A percentile compares a stretch with the other conserved stretches of the same genome.
These are phyloP conservation scores for Cotesia vestalis DNA, from an alignment of 1,140 invertebrate genomes.

Conservation along the genomic window DNA sequence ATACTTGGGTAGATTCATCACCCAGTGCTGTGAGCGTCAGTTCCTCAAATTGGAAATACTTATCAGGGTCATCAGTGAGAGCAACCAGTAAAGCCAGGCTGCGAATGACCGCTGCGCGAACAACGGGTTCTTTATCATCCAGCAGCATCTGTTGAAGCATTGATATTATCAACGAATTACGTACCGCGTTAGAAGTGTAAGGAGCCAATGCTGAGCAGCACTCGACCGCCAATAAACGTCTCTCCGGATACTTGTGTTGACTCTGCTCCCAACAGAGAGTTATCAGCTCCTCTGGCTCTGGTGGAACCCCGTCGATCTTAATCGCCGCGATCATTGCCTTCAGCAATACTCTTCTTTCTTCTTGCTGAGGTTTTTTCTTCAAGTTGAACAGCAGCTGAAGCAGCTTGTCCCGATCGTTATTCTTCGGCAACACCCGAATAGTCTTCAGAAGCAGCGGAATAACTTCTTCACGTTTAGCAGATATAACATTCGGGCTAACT, in stretches of 20 bases:
- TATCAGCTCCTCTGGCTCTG: conserved; percentile 76
- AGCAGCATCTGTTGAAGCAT: conserved; percentile 80
- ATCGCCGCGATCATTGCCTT: conserved; percentile 72
- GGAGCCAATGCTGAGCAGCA: conserved; percentile 77
- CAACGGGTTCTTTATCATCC: conserved; percentile 76
- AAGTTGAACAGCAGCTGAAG: conserved; percentile 79
- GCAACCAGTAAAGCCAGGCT: conserved; percentile 73
- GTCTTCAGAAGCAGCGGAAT: conserved; percentile 76
- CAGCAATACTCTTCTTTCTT: conserved; percentile 66
- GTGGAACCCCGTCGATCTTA: conserved; percentile 65
- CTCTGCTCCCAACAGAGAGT: conserved; percentile 83
- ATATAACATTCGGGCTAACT: conserved; percentile 75
- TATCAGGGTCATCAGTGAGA: conserved; percentile 74
- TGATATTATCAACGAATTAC: conserved; percentile 77
- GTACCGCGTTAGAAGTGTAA: conserved; percentile 74
- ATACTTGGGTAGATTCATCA: conserved; percentile 67
- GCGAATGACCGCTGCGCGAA: conserved; percentile 71
- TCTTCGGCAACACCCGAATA: conserved; percentile 67
- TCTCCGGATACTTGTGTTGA: conserved; percentile 76
- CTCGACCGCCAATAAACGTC: conserved; percentile 76
- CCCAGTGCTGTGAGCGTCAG: conserved; percentile 68
- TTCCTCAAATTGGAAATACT: conserved; percentile 73
- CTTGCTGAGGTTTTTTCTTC: conserved; percentile 77
- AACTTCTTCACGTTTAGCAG: conserved; percentile 78
- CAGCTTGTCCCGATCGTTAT: conserved; percentile 72